These are phyloP conservation scores for Cephonodes hylas DNA, from an alignment of 2,888 invertebrate species.

Conservation along the genomic window DNA sequence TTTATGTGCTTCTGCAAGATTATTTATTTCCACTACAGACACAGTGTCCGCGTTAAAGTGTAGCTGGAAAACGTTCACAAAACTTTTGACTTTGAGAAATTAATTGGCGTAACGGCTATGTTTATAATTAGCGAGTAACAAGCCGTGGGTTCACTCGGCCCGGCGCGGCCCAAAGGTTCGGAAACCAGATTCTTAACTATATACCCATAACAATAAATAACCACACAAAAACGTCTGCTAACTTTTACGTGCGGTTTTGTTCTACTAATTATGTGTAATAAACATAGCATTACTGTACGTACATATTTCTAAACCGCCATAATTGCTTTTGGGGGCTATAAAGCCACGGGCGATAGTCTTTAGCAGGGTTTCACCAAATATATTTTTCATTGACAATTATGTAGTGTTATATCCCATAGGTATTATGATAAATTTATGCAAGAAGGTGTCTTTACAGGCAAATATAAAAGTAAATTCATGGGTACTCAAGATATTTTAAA, in stretches of 20 bases:
- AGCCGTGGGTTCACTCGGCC: conserved; percentile 36
- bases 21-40: conserved; percentile 9
- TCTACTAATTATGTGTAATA: conserved; percentile 4
- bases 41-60: conserved; percentile 23
- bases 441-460: too few relatives aligned
- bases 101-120: conserved; percentile 75
- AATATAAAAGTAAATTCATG: too few relatives aligned
- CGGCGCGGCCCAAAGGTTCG: conserved; percentile 11
- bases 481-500: too few relatives aligned
- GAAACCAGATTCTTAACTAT: conserved; percentile 16
- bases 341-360: too few relatives aligned
- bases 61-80: conserved; percentile 40
- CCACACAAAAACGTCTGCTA: conserved; percentile 3
- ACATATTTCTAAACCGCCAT: not conserved
- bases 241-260: conserved; percentile 8
- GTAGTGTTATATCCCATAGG: too few relatives aligned
- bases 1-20: not conserved
- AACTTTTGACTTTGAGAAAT: conserved; percentile 74
- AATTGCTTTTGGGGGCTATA: not conserved
- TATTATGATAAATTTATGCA: too few relatives aligned
- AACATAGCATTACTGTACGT: not conserved
- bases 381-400: too few relatives aligned
- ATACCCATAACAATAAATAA: conserved; percentile 10
- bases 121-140: conserved; percentile 61
- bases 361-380: not conserved